Percentiles rank a stretch among this genome's conserved stretches.
Evolutionary conservation across 2,888 invertebrate species (phyloP).

Genomic region (Amblyjoppa fuscipennis): DNA sequence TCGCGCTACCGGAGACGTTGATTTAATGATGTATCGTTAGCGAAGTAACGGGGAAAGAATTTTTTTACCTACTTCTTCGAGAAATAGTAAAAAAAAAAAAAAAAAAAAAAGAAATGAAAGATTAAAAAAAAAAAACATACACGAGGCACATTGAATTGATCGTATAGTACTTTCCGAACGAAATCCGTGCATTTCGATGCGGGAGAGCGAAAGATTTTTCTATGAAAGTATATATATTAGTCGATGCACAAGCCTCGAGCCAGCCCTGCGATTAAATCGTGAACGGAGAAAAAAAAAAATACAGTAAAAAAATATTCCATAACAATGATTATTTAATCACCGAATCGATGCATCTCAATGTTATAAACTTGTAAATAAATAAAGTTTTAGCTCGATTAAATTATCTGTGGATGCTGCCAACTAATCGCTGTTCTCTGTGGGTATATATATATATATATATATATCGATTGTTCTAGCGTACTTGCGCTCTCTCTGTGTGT

Average conservation of each 20-base stretch:
- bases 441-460: conserved; percentile 4
- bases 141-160: conserved; percentile 54
- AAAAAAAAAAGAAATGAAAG: background rate
- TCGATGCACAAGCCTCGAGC: conserved; percentile 47
- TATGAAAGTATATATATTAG: conserved; percentile 52
- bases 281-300: conserved; percentile 1
- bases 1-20: conserved; percentile 3
- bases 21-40: conserved; percentile 37
- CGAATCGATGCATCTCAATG: conserved; percentile 59
- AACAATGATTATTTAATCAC: conserved; percentile 55
- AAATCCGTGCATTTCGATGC: conserved; percentile 22
- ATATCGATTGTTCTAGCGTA: conserved; percentile 42
- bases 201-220: conserved; percentile 46
- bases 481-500: conserved; percentile 29
- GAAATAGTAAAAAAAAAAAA: conserved; percentile 28
- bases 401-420: conserved; percentile 33
- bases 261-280: conserved; percentile 37
- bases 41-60: conserved; percentile 20
- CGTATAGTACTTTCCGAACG: conserved; percentile 29
- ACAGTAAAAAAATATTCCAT: conserved; percentile 34
- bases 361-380: conserved; percentile 69
- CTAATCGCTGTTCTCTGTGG: conserved; percentile 35
- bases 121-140: background rate
- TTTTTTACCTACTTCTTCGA: conserved; percentile 51
- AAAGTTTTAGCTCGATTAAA: conserved; percentile 55